phyloP scores from a whole-genome alignment of 2,888 invertebrate genomes.

The Acanthosepion pharaonis region DNA sequence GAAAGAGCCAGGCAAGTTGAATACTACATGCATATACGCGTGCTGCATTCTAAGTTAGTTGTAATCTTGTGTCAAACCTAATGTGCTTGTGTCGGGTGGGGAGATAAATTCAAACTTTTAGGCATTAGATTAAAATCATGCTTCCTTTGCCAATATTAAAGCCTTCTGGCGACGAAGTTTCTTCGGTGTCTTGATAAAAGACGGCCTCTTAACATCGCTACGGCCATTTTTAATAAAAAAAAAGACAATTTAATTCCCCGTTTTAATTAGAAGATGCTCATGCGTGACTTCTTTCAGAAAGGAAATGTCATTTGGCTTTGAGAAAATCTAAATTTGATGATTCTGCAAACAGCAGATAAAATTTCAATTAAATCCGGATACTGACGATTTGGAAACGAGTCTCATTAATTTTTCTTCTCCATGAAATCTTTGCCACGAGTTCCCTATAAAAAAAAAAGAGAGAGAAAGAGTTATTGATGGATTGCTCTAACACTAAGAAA shows the following conservation, averaged over 20 bases:
- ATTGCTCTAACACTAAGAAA: no score
- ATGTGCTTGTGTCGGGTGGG: no score
- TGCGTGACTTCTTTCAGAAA: background rate
- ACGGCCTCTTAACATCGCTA: background rate
- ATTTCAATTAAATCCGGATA: background rate
- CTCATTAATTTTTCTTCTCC: background rate
- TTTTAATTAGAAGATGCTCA: slow-evolving; percentile 1
- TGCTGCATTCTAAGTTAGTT: no score
- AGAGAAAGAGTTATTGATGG: background rate
- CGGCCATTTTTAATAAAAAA: background rate
- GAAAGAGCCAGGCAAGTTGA: no score
- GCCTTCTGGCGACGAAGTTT: background rate
- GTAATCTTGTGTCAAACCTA: no score
- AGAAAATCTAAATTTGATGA: slow-evolving; percentile 33
- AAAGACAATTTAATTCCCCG: background rate
- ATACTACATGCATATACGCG: no score
- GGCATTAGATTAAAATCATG: background rate
- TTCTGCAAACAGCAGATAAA: background rate
- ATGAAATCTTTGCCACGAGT: background rate
- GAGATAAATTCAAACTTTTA: background rate
- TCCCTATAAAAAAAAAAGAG: background rate
- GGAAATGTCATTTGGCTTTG: slow-evolving; percentile 2
- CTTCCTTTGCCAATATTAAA: background rate
- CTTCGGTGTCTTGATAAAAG: background rate
- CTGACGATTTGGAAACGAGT: background rate